phyloP scores from a whole-genome alignment of 2,797 vertebrate genomes.

The Halcyon chelicuti region DNA sequence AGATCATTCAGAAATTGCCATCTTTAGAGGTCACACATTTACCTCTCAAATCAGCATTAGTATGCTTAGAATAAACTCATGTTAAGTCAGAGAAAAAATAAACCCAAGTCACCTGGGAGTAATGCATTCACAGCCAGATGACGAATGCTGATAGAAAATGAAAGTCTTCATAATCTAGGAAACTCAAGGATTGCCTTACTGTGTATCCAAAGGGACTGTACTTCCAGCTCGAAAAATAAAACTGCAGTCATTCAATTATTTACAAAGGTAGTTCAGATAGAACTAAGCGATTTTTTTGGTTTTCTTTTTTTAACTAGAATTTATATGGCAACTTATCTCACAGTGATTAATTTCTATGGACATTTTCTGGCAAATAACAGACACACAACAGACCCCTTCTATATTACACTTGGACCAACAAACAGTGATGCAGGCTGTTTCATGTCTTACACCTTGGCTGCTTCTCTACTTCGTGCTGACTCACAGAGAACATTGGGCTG shows the following conservation, averaged over 20 bases:
- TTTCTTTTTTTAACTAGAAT: no score
- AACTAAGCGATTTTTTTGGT: background rate
- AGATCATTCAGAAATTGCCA: background rate
- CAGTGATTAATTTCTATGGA: background rate
- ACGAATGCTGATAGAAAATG: background rate
- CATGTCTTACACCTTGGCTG: background rate
- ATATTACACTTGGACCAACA: accelerated
- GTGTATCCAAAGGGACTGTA: background rate
- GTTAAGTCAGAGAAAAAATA: background rate
- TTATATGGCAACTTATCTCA: background rate
- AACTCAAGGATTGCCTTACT: background rate
- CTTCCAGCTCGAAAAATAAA: background rate
- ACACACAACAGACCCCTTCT: accelerated
- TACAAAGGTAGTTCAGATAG: background rate
- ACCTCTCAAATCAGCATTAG: background rate
- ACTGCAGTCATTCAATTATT: background rate
- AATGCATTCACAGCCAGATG: background rate
- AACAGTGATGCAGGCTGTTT: background rate
- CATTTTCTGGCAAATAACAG: background rate
- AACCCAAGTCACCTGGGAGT: background rate
- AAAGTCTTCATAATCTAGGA: background rate
- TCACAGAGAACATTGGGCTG: background rate
- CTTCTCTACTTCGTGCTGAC: background rate
- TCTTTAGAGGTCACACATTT: background rate
- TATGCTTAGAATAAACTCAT: background rate